Percentiles rank a stretch among this genome's conserved stretches.
phyloP scores from a whole-genome alignment of 2,113 vertebrate species.

The Rhagologus leucostigma region DNA sequence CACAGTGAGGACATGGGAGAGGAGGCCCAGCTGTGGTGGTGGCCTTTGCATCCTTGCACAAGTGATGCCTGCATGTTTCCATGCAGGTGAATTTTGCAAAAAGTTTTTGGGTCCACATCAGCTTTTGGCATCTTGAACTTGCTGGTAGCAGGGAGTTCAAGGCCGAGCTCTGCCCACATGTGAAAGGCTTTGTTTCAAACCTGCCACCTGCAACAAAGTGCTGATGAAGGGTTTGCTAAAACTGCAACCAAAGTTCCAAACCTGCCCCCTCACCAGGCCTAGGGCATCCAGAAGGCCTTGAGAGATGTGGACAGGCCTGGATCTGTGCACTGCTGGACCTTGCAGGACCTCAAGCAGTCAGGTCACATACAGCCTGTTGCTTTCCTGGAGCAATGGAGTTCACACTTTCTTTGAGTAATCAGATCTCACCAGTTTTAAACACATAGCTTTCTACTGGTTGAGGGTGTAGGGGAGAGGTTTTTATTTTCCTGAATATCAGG shows the following conservation, averaged over 20 bases:
- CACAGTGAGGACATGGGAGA: background rate
- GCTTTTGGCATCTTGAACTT: background rate
- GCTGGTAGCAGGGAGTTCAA: background rate
- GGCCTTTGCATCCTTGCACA: background rate
- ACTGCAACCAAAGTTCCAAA: background rate
- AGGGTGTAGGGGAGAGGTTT: background rate
- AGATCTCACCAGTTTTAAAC: background rate
- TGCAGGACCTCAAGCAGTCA: background rate
- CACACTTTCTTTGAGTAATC: fast-evolving
- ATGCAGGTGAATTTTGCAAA: background rate
- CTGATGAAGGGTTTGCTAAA: background rate
- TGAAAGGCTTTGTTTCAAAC: background rate
- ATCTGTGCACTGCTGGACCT: background rate
- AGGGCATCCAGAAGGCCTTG: background rate
- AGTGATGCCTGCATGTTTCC: fast-evolving
- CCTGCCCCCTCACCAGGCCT: too few relatives aligned
- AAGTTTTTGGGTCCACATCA: background rate
- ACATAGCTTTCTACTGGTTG: background rate
- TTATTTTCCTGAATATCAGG: background rate
- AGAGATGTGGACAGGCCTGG: background rate
- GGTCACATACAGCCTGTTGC: background rate
- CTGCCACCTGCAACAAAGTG: background rate
- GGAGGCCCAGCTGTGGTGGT: too few relatives aligned
- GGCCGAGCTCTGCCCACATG: background rate
- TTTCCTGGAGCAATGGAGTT: background rate